Evolutionary conservation across 2,113 vertebrate genomes (phyloP).

Genomic region (Elachura formosa): DNA sequence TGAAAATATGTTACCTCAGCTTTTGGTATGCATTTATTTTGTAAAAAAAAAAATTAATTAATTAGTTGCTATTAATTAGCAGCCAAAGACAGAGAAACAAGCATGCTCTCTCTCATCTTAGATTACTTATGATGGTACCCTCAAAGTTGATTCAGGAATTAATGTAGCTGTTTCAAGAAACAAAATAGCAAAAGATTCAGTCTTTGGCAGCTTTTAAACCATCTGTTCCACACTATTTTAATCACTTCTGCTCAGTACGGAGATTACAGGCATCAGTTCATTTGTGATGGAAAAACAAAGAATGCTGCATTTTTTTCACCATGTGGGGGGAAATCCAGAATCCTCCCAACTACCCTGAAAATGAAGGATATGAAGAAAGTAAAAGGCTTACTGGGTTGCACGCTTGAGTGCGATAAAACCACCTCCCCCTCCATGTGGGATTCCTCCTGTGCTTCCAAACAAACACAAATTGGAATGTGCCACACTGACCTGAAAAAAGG

Average conservation of each 20-base stretch:
- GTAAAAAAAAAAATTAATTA: not conserved
- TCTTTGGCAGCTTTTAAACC: constrained; percentile 49
- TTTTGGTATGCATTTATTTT: not conserved
- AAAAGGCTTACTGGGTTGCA: not conserved
- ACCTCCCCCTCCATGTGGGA: constrained; percentile 48
- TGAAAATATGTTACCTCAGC: not conserved
- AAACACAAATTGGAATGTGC: constrained; percentile 74
- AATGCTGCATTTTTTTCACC: not conserved
- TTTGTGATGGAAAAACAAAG: constrained; percentile 43
- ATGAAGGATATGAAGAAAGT: not conserved
- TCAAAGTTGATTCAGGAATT: constrained; percentile 43
- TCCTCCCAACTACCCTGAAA: not conserved
- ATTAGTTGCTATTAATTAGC: not conserved
- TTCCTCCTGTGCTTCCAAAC: constrained; percentile 74
- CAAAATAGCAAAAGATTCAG: constrained; percentile 30
- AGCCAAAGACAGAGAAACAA: not conserved
- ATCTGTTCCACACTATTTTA: constrained; percentile 52
- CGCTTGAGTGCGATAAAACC: not conserved
- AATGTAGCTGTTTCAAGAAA: constrained; percentile 13
- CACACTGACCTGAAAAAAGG: constrained; percentile 61
- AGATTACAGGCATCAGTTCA: constrained; percentile 33
- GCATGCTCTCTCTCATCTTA: not conserved
- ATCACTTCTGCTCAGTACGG: constrained; percentile 21
- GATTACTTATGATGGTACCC: not conserved
- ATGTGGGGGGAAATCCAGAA: not conserved